Percentiles rank a stretch among this genome's conserved stretches.
phyloP scores from a whole-genome alignment of 2,113 vertebrate species.

The Fregata magnificens region DNA sequence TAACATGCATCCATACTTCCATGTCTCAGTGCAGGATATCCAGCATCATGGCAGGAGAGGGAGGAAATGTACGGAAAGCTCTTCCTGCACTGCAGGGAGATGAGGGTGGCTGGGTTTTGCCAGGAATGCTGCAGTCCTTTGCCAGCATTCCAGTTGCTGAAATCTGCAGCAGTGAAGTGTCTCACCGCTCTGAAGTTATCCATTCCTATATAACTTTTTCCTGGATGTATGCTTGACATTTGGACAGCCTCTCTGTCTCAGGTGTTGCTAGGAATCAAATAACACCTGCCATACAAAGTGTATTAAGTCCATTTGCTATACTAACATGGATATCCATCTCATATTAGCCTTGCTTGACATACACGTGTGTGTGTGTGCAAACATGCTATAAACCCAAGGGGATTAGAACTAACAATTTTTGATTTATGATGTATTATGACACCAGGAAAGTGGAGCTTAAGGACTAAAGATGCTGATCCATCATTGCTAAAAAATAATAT shows the following conservation, averaged over 20 bases:
- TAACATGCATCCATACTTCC: rapidly evolving
- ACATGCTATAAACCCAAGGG: background rate
- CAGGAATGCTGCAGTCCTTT: background rate
- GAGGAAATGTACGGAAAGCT: background rate
- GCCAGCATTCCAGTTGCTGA: background rate
- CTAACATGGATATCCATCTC: background rate
- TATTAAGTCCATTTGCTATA: background rate
- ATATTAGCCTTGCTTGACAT: background rate
- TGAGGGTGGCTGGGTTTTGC: background rate
- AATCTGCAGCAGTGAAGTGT: background rate
- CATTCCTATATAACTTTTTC: background rate
- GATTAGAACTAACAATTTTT: background rate
- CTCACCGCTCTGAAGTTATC: background rate
- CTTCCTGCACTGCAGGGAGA: background rate
- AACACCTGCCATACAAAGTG: background rate
- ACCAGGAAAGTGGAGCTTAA: background rate
- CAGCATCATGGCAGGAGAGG: background rate
- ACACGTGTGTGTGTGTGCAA: background rate
- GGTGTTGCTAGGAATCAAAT: background rate
- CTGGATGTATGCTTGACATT: background rate
- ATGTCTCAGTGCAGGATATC: background rate
- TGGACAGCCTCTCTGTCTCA: background rate
- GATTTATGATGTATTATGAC: background rate
- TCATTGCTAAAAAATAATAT: background rate
- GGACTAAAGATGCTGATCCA: background rate